Evolutionary conservation across 1,140 invertebrate species (phyloP), one percentile per base, ranked within the genome.

Genomic region (Drosophila aff.): DNA sequence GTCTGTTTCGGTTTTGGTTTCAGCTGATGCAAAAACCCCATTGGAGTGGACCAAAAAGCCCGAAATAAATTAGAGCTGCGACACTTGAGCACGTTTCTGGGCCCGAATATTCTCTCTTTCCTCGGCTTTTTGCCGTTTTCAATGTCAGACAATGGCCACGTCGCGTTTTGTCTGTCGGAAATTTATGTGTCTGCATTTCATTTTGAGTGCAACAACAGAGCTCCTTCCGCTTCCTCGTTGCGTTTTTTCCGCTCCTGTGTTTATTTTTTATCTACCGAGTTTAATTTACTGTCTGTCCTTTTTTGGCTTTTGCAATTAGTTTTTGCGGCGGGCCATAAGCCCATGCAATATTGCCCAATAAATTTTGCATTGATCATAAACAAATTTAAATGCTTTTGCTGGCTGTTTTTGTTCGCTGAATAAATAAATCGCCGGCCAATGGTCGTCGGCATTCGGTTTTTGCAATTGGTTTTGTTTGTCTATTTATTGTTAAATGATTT

Each of bases 121-220:
- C 60, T 40, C 65, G 74, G 43, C 47, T 76, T 83, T 81, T 69
- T 44, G 64, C 52, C 61, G 73, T 76, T 84, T 87, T 87, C 84
- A 87, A 87, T 87, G 84, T 84, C 84, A 87, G 85, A 84, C 84
- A 79, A 72, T 79, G 76, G 50, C 49, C 66, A 57, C 49, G 64
- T 75, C 41, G 23, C 44, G 21, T 36, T 73, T 65, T 84, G 84
- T 84, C 84, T 87, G 84, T 79, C 36, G 50, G 15, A 72, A 90
- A 87, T 87, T 87, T 87, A 87, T 87, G 81, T 87, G 84, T 87
- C 85, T 87, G 84, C 82, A 59, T 65, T 81, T 77, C 77, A 84
- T 69, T 68, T 81, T 81, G 53, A 67, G 36, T 76, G 57, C 60
- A 75, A 46, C 55, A 36, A 23, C 40, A 71, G 71, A 21, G 60